Evolutionary conservation across 2,797 vertebrate genomes (phyloP), one percentile per base, ranked within the genome.

Genomic region (Coendou prehensilis): DNA sequence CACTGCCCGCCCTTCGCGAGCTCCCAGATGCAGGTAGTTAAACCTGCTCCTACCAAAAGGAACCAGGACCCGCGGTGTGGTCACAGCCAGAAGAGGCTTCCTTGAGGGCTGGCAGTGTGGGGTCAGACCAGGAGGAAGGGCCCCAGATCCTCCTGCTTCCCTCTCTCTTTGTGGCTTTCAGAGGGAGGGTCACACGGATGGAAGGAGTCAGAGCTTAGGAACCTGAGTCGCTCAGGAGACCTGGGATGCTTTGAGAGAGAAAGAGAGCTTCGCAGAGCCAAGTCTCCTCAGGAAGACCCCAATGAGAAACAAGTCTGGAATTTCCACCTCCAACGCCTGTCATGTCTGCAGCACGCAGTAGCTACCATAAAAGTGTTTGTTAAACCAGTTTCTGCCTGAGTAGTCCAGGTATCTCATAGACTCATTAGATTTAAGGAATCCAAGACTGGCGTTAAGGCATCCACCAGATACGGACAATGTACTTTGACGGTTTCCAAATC

Each of bases 81-180:
- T 28, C 33, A 15, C 30, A 1, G 9, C 47, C 15, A 45, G 76
- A 52, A 67, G 41, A 61, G 26, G 33, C n/a, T 83, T 54, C 3
- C 1, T 59, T 11, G 6, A 69, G 78, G 17, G 45, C 30, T 83
- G 6, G 57, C 78, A 17, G 0, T 2, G 15, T 81, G 30, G 59
- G 50, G 3, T 9, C 61, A 26, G 52, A 73, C 9, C 28, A 47
- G 17, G 23, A 82, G 30, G 26, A 45, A 73, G 18, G 22, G 4
- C 6, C 76, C 59, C 45, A 75, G 50, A n/a, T 54, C 8, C 13
- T 64, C 63, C 23, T 80, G 61, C 20, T 76, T 71, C 9, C 64
- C 26, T 23, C 73, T 95, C 47, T 87, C 1, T 64, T 52, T 56
- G 22, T 85, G 54, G 28, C 73, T 94, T 82, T 81, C 79, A 88